phyloP scores from a whole-genome alignment of 2,888 invertebrate species.

The Vesta saturnalis region DNA sequence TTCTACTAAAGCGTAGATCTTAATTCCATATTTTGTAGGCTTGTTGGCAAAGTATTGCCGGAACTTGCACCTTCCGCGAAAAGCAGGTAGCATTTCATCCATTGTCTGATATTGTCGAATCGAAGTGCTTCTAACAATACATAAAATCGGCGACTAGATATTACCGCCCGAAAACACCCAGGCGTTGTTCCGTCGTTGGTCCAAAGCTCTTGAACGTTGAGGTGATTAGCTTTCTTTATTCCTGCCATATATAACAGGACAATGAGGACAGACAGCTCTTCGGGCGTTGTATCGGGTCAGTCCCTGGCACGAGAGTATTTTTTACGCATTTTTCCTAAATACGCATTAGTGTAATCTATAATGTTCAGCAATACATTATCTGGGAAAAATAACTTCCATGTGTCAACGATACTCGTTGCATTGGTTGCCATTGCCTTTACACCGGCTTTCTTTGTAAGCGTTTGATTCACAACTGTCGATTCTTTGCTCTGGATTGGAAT shows the following conservation, averaged over 20 bases:
- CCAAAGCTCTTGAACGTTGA: neutral
- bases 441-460: neutral
- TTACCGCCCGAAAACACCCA: neutral
- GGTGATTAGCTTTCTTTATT: neutral
- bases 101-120: neutral
- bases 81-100: neutral
- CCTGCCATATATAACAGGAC: too few relatives aligned
- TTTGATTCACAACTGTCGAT: slow-evolving; percentile 3
- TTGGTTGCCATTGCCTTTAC: neutral
- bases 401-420: neutral
- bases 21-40: neutral
- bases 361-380: too few relatives aligned
- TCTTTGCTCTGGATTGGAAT: neutral
- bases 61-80: neutral
- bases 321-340: too few relatives aligned
- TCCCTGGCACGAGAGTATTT: too few relatives aligned
- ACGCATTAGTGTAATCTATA: too few relatives aligned
- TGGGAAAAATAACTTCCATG: neutral
- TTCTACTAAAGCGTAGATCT: neutral
- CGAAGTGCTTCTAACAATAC: neutral
- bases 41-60: neutral
- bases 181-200: neutral
- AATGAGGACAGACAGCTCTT: too few relatives aligned
- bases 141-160: neutral
- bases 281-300: too few relatives aligned